Percentiles rank a stretch among this genome's conserved stretches.
phyloP scores from a whole-genome alignment of 1,140 invertebrate genomes.

The Leptinotarsa undecemlineata region DNA sequence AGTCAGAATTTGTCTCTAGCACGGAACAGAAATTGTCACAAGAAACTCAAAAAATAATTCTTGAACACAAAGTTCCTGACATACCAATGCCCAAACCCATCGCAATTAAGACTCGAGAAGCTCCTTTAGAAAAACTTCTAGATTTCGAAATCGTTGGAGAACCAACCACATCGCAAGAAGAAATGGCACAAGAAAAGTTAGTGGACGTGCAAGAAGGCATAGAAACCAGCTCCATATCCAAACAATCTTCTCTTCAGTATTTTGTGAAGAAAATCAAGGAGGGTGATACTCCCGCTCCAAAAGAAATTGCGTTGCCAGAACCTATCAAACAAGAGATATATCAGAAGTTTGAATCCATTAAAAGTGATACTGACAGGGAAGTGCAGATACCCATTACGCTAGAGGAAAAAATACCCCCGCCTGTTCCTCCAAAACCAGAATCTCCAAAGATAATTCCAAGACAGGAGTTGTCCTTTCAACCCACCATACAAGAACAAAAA shows the following conservation, averaged over 20 bases:
- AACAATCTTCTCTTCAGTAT: constrained; percentile 54
- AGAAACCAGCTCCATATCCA: constrained; percentile 53
- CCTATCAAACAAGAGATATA: constrained; percentile 50
- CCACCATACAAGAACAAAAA: constrained; percentile 33
- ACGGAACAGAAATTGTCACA: constrained; percentile 46
- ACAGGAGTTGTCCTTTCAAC: constrained; percentile 16
- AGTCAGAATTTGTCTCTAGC: constrained; percentile 46
- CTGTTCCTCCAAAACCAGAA: constrained; percentile 37
- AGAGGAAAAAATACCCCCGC: constrained; percentile 31
- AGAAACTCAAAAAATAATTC: constrained; percentile 44
- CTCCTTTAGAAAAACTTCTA: constrained; percentile 35
- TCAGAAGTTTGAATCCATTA: constrained; percentile 49
- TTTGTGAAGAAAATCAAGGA: constrained; percentile 55
- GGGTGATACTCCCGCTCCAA: constrained; percentile 40
- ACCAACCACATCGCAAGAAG: constrained; percentile 28
- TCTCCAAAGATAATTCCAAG: constrained; percentile 13
- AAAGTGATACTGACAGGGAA: constrained; percentile 31
- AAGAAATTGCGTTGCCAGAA: constrained; percentile 43
- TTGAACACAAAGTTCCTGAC: constrained; percentile 46
- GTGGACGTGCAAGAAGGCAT: constrained; percentile 48
- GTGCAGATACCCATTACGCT: constrained; percentile 34
- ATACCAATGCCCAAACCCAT: constrained; percentile 45
- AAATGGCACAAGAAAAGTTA: constrained; percentile 46
- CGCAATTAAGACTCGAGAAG: constrained; percentile 25
- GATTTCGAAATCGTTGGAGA: constrained; percentile 40